A percentile compares a stretch with the other conserved stretches of the same genome.
Evolutionary conservation across 2,113 vertebrate genomes (phyloP).

Genomic region (Stegastes partitus): DNA sequence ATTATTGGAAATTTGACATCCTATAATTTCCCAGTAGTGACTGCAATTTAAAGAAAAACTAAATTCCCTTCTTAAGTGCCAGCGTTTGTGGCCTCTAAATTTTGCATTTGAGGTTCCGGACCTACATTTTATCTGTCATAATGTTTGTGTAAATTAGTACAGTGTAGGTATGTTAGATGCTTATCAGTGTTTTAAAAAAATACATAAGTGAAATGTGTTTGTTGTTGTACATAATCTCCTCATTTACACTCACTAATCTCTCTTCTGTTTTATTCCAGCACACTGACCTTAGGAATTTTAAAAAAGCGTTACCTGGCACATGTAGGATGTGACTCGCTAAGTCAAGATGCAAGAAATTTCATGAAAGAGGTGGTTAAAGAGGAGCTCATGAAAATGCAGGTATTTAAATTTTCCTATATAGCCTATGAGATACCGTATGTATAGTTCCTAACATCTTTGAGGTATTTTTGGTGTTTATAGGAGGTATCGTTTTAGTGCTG

Average conservation of each 20-base stretch:
- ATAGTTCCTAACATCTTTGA: not conserved
- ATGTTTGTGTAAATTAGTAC: too few relatives aligned
- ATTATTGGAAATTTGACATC: too few relatives aligned
- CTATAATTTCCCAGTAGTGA: too few relatives aligned
- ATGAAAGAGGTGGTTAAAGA: constrained; percentile 79
- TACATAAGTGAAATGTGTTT: not conserved
- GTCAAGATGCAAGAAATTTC: constrained; percentile 61
- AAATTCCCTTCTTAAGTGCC: too few relatives aligned
- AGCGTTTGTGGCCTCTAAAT: too few relatives aligned
- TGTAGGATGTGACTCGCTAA: constrained; percentile 58
- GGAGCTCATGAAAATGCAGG: constrained; percentile 83
- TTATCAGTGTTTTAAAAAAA: too few relatives aligned
- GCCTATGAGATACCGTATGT: not conserved
- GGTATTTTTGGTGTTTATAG: not conserved
- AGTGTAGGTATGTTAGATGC: too few relatives aligned
- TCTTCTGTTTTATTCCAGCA: constrained; percentile 60
- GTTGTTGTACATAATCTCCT: too few relatives aligned
- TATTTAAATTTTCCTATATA: constrained; percentile 17
- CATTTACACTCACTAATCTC: not conserved
- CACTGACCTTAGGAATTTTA: constrained; percentile 77
- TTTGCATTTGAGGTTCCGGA: too few relatives aligned
- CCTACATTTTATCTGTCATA: too few relatives aligned
- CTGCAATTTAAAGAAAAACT: too few relatives aligned
- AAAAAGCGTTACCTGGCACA: constrained; percentile 72
- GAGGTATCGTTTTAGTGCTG: not conserved